Evolutionary conservation across 30 jellyfish, hydroid and myxozoan species (phyloP), one percentile per base, ranked within the genome.

Genomic region (Cassiopea andromeda): DNA sequence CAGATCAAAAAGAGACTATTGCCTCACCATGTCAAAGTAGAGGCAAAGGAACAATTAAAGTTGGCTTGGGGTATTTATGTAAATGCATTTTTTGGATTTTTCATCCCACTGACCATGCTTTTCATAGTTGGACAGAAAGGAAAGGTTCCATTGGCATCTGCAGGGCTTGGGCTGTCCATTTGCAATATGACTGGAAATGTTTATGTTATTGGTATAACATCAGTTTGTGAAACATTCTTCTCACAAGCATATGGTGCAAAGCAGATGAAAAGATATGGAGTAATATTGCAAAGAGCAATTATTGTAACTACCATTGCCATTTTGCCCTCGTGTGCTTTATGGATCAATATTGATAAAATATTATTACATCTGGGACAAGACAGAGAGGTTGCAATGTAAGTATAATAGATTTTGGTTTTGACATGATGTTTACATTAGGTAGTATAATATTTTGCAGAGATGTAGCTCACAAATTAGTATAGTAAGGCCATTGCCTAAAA

Each of bases 171-270:
- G 1, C 12, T 80, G 54, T 81, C 97, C 12, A 43, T 89, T 1
- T 67, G 91, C 44, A 89, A 73, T 48, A 58, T 89, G 59, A 89
- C 97, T 0, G 97, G 97, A 57, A 45, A 44, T 81, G 90, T 82
- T 1, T 54, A 72, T 46, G 89, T 49, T 2, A 64, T 74, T 48
- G 97, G 97, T 12, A 27, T 89, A 50, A 66, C 90, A 10, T 57
- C 86, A 48, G 97, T 76, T 1, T 69, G 85, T 48, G 97, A 89
- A n/a, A 89, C 97, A 9, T 67, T 89, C 1, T 78, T 81, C 27
- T 78, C 90, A 5, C 97, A 89, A 68, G 97, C 97, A n/a, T 78
- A 54, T 70, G 96, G 96, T 67, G 96, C 91, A 50, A 78, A 78
- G 45, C 85, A 88, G 12, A 67, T 44, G 78, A 81, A 83, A 27